Base-by-base conservation (phyloP, 2,113 vertebrate species). In the Andinoacara biseriatus region DNA sequence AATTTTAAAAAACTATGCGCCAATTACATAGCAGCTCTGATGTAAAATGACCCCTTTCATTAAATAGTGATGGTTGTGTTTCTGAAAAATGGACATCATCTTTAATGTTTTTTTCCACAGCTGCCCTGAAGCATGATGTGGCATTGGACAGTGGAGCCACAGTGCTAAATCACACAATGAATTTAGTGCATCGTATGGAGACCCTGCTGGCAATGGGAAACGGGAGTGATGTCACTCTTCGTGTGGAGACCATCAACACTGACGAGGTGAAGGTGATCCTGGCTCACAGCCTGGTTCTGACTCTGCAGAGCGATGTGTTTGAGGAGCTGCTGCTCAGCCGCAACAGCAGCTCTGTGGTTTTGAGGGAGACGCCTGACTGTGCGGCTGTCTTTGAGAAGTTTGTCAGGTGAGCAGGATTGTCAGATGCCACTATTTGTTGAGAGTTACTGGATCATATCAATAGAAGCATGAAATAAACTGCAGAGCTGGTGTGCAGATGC, bases 231-330 rank as follows among this genome's bases (percentile, higher is more conserved):
- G 92, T 97, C 63, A 95, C 95, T n/a, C 94, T 99, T 67, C 94
- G 96, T 26, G 96, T 99, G 76, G 96, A 96, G 84, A 96, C 97
- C 0, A 76, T 87, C 0, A 91, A 95, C 89, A 96, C 97, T 0
- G 97, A 98, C 0, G 97, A 99, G 94, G 96, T 98, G 85, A 98
- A 97, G 59, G 96, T 98, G 92, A 97, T 99, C 91, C 97, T 97
- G 82, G 94, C 95, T 74, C 96, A 99, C 92, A 95, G 96, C 82
- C 93, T 99, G 93, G 95, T 99, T 78, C 96, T 99, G 60, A 94
- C 95, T 31, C 95, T 99, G 87, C 98, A 99, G 92, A 99, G 98
- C 2, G 95, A 95, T 57, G 94, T 96, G 67, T 97, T 99, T 3
- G 95, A 96, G 87, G 96, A 94, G 58, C 94, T 99, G 88, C 94